Conservation (phyloP, 1,140 invertebrate genomes). For the Meloidogyne exigua region DNA sequence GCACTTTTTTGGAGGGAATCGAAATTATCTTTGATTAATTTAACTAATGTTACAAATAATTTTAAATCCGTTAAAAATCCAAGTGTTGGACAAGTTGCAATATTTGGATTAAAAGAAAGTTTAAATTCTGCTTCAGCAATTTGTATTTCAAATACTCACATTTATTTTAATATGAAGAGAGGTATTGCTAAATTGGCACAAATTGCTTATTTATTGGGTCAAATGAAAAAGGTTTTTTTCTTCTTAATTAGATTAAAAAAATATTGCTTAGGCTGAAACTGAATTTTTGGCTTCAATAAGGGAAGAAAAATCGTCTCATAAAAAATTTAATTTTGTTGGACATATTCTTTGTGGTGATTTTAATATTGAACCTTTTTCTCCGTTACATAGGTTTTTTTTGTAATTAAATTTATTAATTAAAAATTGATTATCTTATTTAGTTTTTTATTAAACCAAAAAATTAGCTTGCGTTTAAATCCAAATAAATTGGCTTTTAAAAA, state of each 20-base stretch:
- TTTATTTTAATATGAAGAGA: constrained; percentile 26
- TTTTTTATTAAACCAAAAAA: constrained; percentile 18
- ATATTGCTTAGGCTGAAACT: neutral
- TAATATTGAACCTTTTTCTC: constrained; percentile 25
- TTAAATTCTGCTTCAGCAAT: constrained; percentile 11
- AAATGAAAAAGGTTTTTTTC: constrained; percentile 24
- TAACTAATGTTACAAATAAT: constrained; percentile 23
- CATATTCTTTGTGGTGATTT: constrained; percentile 35
- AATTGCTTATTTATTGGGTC: constrained; percentile 22
- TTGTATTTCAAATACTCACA: constrained; percentile 32
- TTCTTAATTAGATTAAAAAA: constrained; percentile 6
- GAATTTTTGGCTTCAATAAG: neutral
- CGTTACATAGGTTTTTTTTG: constrained; percentile 14
- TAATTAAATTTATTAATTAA: neutral
- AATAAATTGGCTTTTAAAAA: neutral
- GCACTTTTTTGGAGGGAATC: constrained; percentile 18
- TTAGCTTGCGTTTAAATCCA: neutral
- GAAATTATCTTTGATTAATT: neutral
- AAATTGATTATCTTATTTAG: neutral
- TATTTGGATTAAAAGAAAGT: constrained; percentile 11
- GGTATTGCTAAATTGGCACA: constrained; percentile 25
- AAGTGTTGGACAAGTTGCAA: constrained; percentile 20
- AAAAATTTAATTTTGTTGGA: constrained; percentile 15
- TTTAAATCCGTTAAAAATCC: constrained; percentile 1
- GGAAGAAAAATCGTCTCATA: neutral